Conservation (phyloP, 2,797 vertebrate genomes). For the Peromyscus attwateri region DNA sequence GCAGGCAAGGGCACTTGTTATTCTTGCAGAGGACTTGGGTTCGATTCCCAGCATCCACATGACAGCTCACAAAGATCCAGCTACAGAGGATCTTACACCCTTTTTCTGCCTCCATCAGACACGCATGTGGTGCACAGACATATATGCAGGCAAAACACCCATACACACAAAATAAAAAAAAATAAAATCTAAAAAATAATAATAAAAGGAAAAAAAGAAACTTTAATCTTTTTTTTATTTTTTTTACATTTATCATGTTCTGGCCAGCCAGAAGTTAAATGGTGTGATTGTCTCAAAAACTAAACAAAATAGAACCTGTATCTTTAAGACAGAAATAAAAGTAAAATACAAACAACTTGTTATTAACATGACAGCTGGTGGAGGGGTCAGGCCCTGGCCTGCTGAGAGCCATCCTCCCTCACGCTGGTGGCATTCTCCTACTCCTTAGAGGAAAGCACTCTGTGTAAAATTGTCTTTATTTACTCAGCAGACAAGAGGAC, state of each 20-base stretch:
- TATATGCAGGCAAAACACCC: neutral
- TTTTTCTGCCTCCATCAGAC: neutral
- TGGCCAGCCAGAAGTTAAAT: neutral
- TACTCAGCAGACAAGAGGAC: conserved; percentile 59
- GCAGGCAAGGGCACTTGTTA: neutral
- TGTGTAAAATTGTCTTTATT: conserved; percentile 71
- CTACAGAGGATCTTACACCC: neutral
- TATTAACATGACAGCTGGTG: conserved; percentile 74
- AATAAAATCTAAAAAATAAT: neutral
- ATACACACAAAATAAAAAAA: neutral
- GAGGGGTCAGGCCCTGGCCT: conserved; percentile 60
- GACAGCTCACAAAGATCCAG: neutral
- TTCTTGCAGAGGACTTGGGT: neutral
- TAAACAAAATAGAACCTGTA: conserved; percentile 71
- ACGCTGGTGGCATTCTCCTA: conserved; percentile 89
- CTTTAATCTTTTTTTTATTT: too few species aligned
- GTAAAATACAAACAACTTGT: conserved; percentile 82
- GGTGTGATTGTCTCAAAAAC: neutral
- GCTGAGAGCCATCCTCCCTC: conserved; percentile 89
- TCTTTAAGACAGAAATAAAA: conserved; percentile 83
- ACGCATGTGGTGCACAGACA: neutral
- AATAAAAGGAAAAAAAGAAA: neutral
- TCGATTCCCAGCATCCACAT: neutral
- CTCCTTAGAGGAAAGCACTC: conserved; percentile 75
- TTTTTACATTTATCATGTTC: neutral